Percentiles rank a stretch among this genome's conserved stretches.
Conservation (phyloP, 2,797 vertebrate species). For the Sparus aurata region DNA sequence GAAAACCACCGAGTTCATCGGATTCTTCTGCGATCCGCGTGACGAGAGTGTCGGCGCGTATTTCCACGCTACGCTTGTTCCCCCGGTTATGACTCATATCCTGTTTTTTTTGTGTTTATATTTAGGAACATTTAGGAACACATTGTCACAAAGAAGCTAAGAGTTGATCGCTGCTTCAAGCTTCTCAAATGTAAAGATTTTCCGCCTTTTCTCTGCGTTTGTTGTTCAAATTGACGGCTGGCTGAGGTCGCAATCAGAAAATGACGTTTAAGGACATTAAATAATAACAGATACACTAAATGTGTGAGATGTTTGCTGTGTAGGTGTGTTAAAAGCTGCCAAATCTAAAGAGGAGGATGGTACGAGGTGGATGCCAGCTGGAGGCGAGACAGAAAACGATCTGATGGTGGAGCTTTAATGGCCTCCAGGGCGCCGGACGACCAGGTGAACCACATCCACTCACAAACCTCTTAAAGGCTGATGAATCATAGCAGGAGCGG, state of each 20-base stretch:
- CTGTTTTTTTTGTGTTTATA: conserved; percentile 27
- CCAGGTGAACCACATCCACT: conserved; percentile 41
- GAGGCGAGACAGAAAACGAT: conserved; percentile 17
- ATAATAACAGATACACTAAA: not conserved
- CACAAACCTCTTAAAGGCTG: not conserved
- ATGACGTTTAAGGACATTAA: not conserved
- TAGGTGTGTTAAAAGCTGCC: not conserved
- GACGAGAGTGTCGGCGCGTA: not conserved
- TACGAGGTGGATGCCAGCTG: conserved; percentile 20
- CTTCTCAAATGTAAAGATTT: not conserved
- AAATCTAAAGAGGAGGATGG: not conserved
- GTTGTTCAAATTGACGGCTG: not conserved
- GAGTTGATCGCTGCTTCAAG: not conserved
- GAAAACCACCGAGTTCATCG: not conserved
- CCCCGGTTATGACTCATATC: conserved; percentile 28
- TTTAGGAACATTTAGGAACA: not conserved
- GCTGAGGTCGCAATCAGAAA: not conserved
- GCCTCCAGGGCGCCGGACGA: not conserved
- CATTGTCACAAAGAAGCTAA: not conserved
- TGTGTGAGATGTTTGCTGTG: not conserved
- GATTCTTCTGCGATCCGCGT: not conserved
- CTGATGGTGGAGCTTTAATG: conserved; percentile 7
- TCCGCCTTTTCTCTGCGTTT: not conserved
- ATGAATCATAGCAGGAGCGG: conserved; percentile 19
- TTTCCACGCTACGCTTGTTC: not conserved